These are phyloP conservation scores for Sceloporus undulatus DNA, from an alignment of 2,113 vertebrate species.

Conservation along the genomic window DNA sequence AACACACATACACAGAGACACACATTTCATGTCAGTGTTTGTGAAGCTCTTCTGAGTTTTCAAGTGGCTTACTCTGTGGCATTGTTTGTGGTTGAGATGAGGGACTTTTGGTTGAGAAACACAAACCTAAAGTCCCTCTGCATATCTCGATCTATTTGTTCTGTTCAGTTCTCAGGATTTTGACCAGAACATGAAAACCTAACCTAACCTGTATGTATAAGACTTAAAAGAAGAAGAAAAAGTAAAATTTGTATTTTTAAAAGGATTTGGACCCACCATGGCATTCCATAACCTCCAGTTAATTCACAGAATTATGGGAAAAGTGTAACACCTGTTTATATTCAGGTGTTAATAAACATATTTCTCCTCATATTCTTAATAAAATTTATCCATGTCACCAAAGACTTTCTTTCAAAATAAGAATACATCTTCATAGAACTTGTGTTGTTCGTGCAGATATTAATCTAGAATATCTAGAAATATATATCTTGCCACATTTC, in stretches of 20 bases:
- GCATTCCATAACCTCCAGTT: not conserved
- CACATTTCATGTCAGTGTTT: too few species aligned
- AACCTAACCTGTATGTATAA: not conserved
- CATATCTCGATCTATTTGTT: not conserved
- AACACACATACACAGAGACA: not conserved
- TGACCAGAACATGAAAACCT: not conserved
- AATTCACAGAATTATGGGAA: not conserved
- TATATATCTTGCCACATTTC: not conserved
- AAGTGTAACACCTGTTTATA: not conserved
- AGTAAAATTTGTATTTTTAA: conserved; percentile 4
- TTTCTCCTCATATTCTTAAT: not conserved
- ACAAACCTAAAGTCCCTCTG: not conserved
- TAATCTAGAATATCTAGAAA: not conserved
- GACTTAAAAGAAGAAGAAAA: not conserved
- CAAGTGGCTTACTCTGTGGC: not conserved
- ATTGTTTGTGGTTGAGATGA: not conserved
- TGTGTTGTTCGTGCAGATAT: not conserved
- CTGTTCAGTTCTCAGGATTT: not conserved
- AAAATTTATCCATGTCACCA: not conserved
- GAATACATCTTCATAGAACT: not conserved
- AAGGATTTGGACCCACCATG: not conserved
- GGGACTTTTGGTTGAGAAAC: not conserved
- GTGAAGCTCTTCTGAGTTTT: too few species aligned
- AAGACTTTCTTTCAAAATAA: not conserved
- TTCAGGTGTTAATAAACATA: not conserved